These are phyloP conservation scores for Fopius arisanus DNA, from an alignment of 1,140 invertebrate genomes.

Conservation along the genomic window DNA sequence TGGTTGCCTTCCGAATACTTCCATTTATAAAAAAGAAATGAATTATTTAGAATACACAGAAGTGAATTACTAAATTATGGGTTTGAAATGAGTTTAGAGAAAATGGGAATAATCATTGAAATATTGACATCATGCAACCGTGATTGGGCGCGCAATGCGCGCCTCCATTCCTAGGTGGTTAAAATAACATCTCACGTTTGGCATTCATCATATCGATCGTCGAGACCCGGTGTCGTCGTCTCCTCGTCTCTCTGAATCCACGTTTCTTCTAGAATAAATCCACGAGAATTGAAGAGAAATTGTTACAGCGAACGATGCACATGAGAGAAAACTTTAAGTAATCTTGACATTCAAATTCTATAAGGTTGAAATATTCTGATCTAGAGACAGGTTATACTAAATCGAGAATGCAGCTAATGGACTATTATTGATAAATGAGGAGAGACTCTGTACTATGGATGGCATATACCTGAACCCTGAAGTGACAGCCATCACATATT, in stretches of 20 bases:
- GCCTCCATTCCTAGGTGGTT: constrained; percentile 22
- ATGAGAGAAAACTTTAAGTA: no score
- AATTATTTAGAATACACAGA: no score
- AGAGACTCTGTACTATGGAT: no score
- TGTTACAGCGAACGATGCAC: no score
- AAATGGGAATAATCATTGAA: constrained; percentile 2
- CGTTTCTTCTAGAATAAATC: constrained; percentile 4
- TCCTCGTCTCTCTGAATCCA: neutral
- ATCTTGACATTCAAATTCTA: no score
- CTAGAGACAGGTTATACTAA: neutral
- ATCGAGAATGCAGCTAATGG: neutral
- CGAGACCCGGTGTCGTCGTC: neutral
- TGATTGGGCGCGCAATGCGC: neutral
- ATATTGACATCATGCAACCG: no score
- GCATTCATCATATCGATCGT: constrained; percentile 36
- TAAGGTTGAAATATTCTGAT: neutral
- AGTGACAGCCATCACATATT: neutral
- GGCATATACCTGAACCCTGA: neutral
- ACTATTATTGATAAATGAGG: neutral
- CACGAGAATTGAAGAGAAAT: neutral
- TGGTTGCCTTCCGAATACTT: no score
- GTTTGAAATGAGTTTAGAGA: no score
- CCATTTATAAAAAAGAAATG: no score
- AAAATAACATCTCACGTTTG: constrained; percentile 40
- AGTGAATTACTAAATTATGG: no score